phyloP scores from a whole-genome alignment of 2,797 vertebrate genomes.

The Pipistrellus nathusii region DNA sequence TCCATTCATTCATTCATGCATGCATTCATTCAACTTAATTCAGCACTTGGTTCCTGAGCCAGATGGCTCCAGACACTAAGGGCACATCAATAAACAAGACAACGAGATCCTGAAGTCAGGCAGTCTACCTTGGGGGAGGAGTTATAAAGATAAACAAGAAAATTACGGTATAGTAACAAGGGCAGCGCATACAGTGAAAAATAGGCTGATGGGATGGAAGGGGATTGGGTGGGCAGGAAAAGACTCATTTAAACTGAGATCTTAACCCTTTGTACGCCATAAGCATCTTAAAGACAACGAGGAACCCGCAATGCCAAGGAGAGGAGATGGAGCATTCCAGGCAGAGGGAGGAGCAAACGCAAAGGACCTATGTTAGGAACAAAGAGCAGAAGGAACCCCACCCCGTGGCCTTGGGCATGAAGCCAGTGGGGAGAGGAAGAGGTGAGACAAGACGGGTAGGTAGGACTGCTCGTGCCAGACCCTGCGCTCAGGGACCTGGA shows the following conservation, averaged over 20 bases:
- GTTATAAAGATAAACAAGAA: background rate
- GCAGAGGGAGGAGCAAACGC: background rate
- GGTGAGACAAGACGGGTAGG: background rate
- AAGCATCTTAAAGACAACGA: background rate
- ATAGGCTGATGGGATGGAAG: too few species aligned
- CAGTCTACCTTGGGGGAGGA: background rate
- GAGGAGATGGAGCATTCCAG: background rate
- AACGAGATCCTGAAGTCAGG: background rate
- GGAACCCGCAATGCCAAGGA: fast-evolving
- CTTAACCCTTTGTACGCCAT: background rate
- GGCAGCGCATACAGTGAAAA: background rate
- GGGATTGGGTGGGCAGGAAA: background rate
- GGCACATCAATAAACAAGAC: background rate
- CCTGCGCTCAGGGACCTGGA: fast-evolving
- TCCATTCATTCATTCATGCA: background rate
- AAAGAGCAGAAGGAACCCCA: background rate
- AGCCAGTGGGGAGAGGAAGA: fast-evolving
- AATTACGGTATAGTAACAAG: background rate
- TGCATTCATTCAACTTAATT: background rate
- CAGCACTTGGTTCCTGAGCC: background rate
- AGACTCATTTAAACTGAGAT: background rate
- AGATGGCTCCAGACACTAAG: background rate
- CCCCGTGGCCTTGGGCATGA: background rate
- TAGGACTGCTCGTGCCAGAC: fast-evolving
- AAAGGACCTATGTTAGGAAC: background rate